Evolutionary conservation across 2,888 invertebrate species (phyloP).

Genomic region (Temnothorax ravouxi): DNA sequence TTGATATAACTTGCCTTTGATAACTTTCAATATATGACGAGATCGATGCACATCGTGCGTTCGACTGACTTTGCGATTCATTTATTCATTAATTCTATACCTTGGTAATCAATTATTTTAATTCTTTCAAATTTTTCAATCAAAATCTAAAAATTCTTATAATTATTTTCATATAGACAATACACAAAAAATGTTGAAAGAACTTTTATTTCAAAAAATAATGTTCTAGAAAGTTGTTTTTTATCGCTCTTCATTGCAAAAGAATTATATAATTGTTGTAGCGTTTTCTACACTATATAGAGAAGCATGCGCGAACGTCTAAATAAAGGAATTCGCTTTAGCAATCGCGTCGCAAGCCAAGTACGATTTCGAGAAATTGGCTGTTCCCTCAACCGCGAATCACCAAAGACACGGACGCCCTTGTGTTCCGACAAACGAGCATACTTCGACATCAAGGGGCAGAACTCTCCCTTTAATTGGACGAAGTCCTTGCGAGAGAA

Average conservation of each 20-base stretch:
- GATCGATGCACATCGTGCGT: background rate
- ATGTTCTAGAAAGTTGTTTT: background rate
- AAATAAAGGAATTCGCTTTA: slow-evolving; percentile 26
- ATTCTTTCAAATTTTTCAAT: background rate
- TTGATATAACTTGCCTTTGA: slow-evolving; percentile 10
- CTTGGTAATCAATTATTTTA: background rate
- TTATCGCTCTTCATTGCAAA: background rate
- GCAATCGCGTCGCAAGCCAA: slow-evolving; percentile 20
- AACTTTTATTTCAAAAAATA: background rate
- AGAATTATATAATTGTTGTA: background rate
- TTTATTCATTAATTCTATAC: background rate
- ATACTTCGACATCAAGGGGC: slow-evolving; percentile 36
- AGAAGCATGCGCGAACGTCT: background rate
- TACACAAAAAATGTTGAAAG: background rate
- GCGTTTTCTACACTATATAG: background rate
- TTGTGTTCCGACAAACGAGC: slow-evolving; percentile 53
- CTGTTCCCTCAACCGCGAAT: slow-evolving; percentile 32
- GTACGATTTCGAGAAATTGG: slow-evolving; percentile 53
- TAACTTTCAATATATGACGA: slow-evolving; percentile 17
- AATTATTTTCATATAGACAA: background rate
- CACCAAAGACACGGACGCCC: slow-evolving; percentile 3
- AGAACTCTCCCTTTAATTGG: slow-evolving; percentile 73
- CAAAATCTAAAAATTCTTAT: background rate
- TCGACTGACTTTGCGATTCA: background rate
- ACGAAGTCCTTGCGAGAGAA: slow-evolving; percentile 57